These are phyloP conservation scores for Capitella teleta DNA, from an alignment of 1,140 invertebrate genomes.

Conservation along the genomic window DNA sequence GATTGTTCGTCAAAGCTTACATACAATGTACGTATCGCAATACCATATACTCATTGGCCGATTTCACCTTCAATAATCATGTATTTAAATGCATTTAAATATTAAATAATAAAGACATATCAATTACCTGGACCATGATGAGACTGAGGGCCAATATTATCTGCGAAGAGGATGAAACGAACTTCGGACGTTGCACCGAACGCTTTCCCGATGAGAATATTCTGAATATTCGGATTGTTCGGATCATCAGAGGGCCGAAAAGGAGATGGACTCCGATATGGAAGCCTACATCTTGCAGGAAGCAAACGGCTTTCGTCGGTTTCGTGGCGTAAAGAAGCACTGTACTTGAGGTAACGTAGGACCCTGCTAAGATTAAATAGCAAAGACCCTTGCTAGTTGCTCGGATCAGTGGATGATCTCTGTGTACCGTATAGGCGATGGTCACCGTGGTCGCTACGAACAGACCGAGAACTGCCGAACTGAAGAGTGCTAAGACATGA, in stretches of 20 bases:
- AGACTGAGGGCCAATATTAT: neutral
- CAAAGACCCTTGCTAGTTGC: conserved; percentile 23
- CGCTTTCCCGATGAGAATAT: conserved; percentile 60
- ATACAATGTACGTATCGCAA: neutral
- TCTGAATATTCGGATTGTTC: conserved; percentile 58
- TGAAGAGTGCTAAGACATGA: neutral
- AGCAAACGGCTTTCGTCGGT: conserved; percentile 47
- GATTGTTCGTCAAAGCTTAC: neutral
- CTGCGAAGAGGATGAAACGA: conserved; percentile 2
- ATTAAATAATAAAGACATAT: too few relatives aligned
- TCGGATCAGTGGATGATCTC: conserved; percentile 22
- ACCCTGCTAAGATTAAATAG: conserved; percentile 20
- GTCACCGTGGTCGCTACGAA: conserved; percentile 43
- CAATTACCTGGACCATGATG: neutral
- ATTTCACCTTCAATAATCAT: too few relatives aligned
- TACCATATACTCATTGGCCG: neutral
- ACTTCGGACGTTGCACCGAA: neutral
- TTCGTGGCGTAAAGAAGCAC: conserved; percentile 32
- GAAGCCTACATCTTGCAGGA: conserved; percentile 49
- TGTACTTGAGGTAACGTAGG: conserved; percentile 16
- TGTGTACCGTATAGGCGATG: conserved; percentile 16
- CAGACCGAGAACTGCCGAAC: conserved; percentile 46
- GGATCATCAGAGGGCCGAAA: conserved; percentile 57
- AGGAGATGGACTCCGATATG: conserved; percentile 55
- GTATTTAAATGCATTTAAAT: too few relatives aligned